phyloP scores from a whole-genome alignment of 2,113 vertebrate species.

The Hippocampus mohnikei region DNA sequence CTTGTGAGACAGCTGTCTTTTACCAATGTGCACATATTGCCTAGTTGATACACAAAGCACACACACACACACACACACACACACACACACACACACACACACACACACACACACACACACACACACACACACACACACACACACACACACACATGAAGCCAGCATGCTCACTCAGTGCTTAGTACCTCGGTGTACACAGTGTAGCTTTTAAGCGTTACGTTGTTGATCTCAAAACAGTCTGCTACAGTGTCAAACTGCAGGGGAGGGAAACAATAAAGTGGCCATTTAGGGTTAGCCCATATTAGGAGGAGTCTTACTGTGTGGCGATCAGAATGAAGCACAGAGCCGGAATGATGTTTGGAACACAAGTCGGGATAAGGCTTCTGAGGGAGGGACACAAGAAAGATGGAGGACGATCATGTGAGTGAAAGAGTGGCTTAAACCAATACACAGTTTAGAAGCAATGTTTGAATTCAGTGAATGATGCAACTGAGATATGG shows the following conservation, averaged over 20 bases:
- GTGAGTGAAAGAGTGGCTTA: slow-evolving; percentile 3
- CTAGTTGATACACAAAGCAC: slow-evolving; percentile 5
- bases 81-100: slow-evolving; percentile 29
- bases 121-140: slow-evolving; percentile 40
- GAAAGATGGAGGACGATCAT: neutral
- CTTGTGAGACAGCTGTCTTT: no score
- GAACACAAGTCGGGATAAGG: slow-evolving; percentile 63
- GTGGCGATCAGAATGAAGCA: slow-evolving; percentile 41
- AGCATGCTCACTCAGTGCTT: slow-evolving; percentile 29
- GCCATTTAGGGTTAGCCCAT: slow-evolving; percentile 41
- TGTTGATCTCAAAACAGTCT: slow-evolving; percentile 82
- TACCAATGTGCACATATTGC: neutral
- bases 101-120: slow-evolving; percentile 29
- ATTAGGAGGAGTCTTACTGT: slow-evolving; percentile 57
- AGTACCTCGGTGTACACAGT: slow-evolving; percentile 86
- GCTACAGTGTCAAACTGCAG: slow-evolving; percentile 89
- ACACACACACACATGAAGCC: slow-evolving; percentile 30
- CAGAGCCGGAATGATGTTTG: slow-evolving; percentile 56
- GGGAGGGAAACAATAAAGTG: slow-evolving; percentile 50
- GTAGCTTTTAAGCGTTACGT: slow-evolving; percentile 90
- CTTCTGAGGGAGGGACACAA: slow-evolving; percentile 43
- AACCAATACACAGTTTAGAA: neutral
- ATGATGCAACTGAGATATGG: neutral
- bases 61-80: slow-evolving; percentile 34
- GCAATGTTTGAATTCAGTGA: neutral